Base-by-base conservation (phyloP, 2,888 invertebrate species). In the Dryadula phaetusa region DNA sequence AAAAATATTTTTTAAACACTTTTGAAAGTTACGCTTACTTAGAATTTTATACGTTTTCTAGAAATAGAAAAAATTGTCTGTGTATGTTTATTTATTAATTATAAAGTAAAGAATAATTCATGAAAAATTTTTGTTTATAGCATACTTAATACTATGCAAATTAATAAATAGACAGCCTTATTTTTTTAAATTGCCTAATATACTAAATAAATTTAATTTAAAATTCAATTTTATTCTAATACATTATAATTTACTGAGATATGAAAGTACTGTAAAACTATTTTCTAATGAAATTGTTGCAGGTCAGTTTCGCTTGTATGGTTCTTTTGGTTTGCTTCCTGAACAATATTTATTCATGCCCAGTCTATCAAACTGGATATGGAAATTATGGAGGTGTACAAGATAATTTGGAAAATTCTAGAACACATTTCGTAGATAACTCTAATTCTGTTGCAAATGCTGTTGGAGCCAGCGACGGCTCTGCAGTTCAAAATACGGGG, bases 281-380 rank as follows among this genome's bases (percentile, higher is more conserved):
- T n/a, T n/a, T n/a, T n/a, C n/a, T 32, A 53, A 16, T 10, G 4
- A 18, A 6, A 14, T 12, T 58, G 4, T 58, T 58, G 25, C 58
- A 58, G 58, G 42, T 16, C 28, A 16, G 52, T 32, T 16, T 52
- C 16, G 25, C 12, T 12, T 58, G n/a, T 6, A 10, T 40, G 10
- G 8, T 58, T 5, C 25, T 58, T 25, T n/a, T 58, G 10, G 22
- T 18, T 40, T 58, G 58, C 42, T 42, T 42, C 16, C 12, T 58
- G 0, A 42, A 25, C 42, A 25, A 7, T 10, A 42, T 28, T 42
- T 42, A 28, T 44, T 40, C 42, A n/a, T 6, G 14, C 7, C 3
- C 34, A 8, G 16, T 18, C 12, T 37, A 14, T 22, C 34, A 20
- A 34, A 16, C 10, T 18, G 32, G 18, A 12, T 32, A 53, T 20